phyloP scores from a whole-genome alignment of 2,888 invertebrate species.

The Sphaeridia pumilis region DNA sequence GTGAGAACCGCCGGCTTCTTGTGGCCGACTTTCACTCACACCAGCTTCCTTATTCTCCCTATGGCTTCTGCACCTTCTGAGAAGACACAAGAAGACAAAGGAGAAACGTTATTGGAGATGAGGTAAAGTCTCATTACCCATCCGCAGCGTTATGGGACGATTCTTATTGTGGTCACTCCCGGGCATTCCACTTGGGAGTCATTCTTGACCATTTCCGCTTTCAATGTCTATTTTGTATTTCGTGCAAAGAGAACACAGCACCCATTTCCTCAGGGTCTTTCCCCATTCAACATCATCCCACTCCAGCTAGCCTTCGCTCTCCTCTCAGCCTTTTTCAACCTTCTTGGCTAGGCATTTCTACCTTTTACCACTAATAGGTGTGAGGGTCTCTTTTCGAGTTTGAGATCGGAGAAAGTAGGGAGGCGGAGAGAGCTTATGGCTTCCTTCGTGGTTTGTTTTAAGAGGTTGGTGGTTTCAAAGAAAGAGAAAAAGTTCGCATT shows the following conservation, averaged over 20 bases:
- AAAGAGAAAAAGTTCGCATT: neutral
- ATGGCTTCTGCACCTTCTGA: too few relatives aligned
- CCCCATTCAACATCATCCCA: neutral
- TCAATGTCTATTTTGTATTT: slow-evolving; percentile 35
- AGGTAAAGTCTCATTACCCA: slow-evolving; percentile 32
- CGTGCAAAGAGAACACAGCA: slow-evolving; percentile 8
- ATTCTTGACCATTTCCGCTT: slow-evolving; percentile 36
- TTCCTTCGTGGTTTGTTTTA: too few relatives aligned
- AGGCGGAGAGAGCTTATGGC: neutral
- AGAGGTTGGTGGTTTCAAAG: neutral
- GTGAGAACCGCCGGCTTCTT: too few relatives aligned
- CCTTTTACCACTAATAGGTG: neutral
- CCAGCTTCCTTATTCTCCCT: too few relatives aligned
- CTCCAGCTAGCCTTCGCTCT: neutral
- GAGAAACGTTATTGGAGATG: slow-evolving; percentile 4
- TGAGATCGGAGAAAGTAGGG: neutral
- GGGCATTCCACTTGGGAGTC: slow-evolving; percentile 32
- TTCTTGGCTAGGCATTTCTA: neutral
- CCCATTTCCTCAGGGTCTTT: slow-evolving; percentile 14
- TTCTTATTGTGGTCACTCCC: slow-evolving; percentile 28
- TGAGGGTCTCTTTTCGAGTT: too few relatives aligned
- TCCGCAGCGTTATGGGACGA: slow-evolving; percentile 31
- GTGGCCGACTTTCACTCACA: too few relatives aligned
- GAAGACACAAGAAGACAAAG: too few relatives aligned
- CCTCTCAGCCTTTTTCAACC: neutral